Conservation (phyloP, 2,888 invertebrate species). For the Xiphydria camelus region DNA sequence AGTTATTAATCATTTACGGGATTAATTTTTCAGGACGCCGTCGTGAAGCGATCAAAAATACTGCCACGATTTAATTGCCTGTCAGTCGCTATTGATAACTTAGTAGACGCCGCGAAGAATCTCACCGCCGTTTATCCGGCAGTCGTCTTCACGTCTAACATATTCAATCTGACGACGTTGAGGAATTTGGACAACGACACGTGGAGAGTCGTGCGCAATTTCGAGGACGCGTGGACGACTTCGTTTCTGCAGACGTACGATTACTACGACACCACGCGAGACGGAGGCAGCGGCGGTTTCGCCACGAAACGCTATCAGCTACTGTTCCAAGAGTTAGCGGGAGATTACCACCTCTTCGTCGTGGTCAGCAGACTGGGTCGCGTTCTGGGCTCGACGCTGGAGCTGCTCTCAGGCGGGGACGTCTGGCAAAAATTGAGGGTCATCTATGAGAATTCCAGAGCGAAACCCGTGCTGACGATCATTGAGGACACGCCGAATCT, state of each 20-base stretch:
- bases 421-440: conserved; percentile 42
- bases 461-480: conserved; percentile 37
- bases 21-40: conserved; percentile 20
- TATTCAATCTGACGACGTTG: conserved; percentile 44
- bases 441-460: conserved; percentile 36
- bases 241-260: not conserved
- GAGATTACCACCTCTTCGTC: conserved; percentile 4
- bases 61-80: conserved; percentile 27
- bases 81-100: conserved; percentile 26
- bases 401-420: conserved; percentile 43
- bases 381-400: conserved; percentile 25
- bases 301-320: too few relatives aligned
- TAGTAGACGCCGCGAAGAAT: conserved; percentile 30
- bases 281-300: not conserved
- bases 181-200: conserved; percentile 38
- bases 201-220: conserved; percentile 21
- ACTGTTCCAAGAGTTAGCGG: not conserved
- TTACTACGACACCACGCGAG: not conserved
- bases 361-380: conserved; percentile 22
- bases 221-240: conserved; percentile 33
- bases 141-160: conserved; percentile 31
- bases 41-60: conserved; percentile 14
- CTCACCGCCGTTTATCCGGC: conserved; percentile 15
- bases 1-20: not conserved
- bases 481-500: conserved; percentile 47